Base-by-base conservation (phyloP, 2,797 vertebrate species). In the Phalanger gymnotis region DNA sequence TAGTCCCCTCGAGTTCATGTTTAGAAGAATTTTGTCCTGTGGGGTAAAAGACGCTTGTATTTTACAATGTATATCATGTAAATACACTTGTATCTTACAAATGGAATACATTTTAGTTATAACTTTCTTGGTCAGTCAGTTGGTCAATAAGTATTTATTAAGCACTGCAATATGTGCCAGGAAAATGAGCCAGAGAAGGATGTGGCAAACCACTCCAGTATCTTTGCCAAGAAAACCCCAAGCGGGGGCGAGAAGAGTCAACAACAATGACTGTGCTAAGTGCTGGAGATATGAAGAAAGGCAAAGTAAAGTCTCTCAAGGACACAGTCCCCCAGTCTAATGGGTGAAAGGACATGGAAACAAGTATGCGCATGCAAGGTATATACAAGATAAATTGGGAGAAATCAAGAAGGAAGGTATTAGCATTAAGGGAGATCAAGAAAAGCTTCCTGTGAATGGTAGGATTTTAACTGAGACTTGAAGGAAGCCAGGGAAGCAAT, bases 1-100 rank as follows among this genome's bases (percentile, higher is more conserved):
- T 81, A 22, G 27, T 25, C 22, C 28, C 95, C 94, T 54, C 3
- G 51, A 97, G 96, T 95, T 93, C 56, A 93, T 92, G 54, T n/a
- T 92, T 1, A n/a, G 52, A 53, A 90, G 16, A 73, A 73, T 73
- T 73, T 73, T 73, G 34, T 40, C 16, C 66, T 40, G n/a, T 73
- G 16, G 16, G 12, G 19, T n/a, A 40, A 40, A 73, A 66, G 16
- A 40, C 34, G 40, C 34, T n/a, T 93, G 53, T 95, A n/a, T n/a
- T n/a, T n/a, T n/a, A n/a, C n/a, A n/a, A n/a, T n/a, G n/a, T n/a
- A n/a, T n/a, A n/a, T n/a, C n/a, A n/a, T n/a, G n/a, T n/a, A n/a
- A n/a, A n/a, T n/a, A n/a, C n/a, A n/a, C n/a, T n/a, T n/a, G n/a
- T n/a, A n/a, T n/a, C n/a, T n/a, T n/a, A n/a, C 92, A 90, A 96